Base-by-base conservation (phyloP, 2,888 invertebrate genomes). In the Chrysolina americana region DNA sequence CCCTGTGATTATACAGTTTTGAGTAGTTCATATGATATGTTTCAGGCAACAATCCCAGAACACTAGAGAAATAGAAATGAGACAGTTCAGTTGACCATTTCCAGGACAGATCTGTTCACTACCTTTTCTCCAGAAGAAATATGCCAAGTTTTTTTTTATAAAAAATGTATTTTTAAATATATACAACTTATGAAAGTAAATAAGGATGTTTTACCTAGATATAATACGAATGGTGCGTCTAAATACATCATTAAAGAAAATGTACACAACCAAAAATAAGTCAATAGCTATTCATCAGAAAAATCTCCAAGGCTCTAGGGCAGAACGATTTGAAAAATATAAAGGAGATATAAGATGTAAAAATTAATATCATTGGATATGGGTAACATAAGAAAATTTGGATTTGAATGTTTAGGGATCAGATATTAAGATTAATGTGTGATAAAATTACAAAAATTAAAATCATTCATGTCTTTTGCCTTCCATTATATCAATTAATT, bases 141-240 rank as follows among this genome's bases (percentile, higher is more conserved):
- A 11, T 50, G 50, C 47, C 1, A 48, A n/a, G 2, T 36, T n/a
- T 50, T 63, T 19, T 65, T 65, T 41, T 50, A 23, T 28, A 68
- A 48, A n/a, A 56, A 53, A 64, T 64, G 44, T n/a, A 59, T 65
- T 23, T 59, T 59, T n/a, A 36, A 65, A 56, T 44, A 47, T 71
- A 56, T 59, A 23, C 48, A 65, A 28, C 65, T 71, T 53, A 65
- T 17, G 6, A n/a, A 59, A 15, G 28, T 36, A 65, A 28, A 41
- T 41, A 23, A 65, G 56, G 64, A 53, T 4, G 0, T 53, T 53
- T 53, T 53, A 21, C 10, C 17, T 48, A 17, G 48, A 17, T 48
- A 48, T 17, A n/a, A 48, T 48, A 48, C 48, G 17, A 48, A 48
- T 9, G 17, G 17, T 8, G 36, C 28, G 0, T 48, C 15, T 48